phyloP scores from a whole-genome alignment of 2,797 vertebrate species.

The Helicolenus hilgendorfi region DNA sequence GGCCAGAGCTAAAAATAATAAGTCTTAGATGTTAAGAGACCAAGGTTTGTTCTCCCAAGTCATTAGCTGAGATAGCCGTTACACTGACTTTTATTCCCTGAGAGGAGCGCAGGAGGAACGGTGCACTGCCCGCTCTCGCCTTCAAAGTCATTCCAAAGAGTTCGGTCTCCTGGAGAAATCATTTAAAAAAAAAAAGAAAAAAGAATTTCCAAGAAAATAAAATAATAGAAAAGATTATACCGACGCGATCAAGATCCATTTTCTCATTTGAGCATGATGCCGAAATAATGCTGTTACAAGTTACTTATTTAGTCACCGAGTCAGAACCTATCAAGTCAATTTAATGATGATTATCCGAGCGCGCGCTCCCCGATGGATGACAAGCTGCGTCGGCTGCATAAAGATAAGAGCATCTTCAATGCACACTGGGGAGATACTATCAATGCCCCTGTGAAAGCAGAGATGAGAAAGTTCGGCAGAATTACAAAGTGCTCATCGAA shows the following conservation, averaged over 20 bases:
- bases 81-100: slow-evolving; percentile 89
- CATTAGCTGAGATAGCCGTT: slow-evolving; percentile 92
- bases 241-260: not conserved
- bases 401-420: slow-evolving; percentile 84
- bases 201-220: slow-evolving; percentile 54
- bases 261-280: not conserved
- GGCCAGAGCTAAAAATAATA: slow-evolving; percentile 93
- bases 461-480: slow-evolving; percentile 82
- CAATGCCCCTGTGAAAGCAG: slow-evolving; percentile 79
- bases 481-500: slow-evolving; percentile 75
- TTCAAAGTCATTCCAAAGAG: slow-evolving; percentile 92
- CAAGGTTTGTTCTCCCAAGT: slow-evolving; percentile 93
- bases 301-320: slow-evolving; percentile 68
- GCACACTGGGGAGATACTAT: slow-evolving; percentile 80
- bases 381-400: slow-evolving; percentile 78
- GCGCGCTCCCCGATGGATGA: slow-evolving; percentile 76
- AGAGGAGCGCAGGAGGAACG: slow-evolving; percentile 81
- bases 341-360: slow-evolving; percentile 79
- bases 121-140: slow-evolving; percentile 79
- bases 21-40: slow-evolving; percentile 93
- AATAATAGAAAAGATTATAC: slow-evolving; percentile 11
- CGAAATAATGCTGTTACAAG: slow-evolving; percentile 53
- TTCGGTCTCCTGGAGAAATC: slow-evolving; percentile 63
- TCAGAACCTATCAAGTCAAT: slow-evolving; percentile 80
- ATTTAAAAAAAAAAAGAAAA: slow-evolving; percentile 30